Evolutionary conservation across 30 jellyfish, hydroid and myxozoan species (phyloP), one percentile per base, ranked within the genome.

Genomic region (Phacellophora camtschatica): DNA sequence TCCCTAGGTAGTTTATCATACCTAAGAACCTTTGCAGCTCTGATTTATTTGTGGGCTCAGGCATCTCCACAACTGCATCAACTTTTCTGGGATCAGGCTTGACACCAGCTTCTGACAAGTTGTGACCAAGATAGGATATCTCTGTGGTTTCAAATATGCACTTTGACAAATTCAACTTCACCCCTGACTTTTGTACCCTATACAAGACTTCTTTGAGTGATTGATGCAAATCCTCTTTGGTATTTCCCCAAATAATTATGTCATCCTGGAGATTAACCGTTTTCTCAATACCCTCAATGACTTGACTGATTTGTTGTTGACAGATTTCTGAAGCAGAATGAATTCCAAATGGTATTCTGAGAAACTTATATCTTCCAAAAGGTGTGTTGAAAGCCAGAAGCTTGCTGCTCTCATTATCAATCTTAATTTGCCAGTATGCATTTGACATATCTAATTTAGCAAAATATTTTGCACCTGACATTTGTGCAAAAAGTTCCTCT

Each of bases 381-480:
- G 90, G 75, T 13, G 88, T 61, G 34, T 35, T 27, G 36, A 77
- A 77, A 12, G 90, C 41, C 28, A 77, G 88, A 28, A 63, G 74
- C 34, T 77, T 77, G 68, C 88, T 18, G 31, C 88, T 23, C 37
- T 77, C 88, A 2, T 77, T 77, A 42, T 63, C 88, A 61, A 77
- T 29, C 11, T 43, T 77, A 11, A 77, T 61, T 39, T 77, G 90
- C 76, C 90, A 77, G 75, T 77, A 61, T 19, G 31, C 90, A 27
- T 29, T 59, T 13, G 88, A 30, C 29, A 82, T 80, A 54, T 83
- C 93, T 46, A 83, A 27, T 45, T 69, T 78, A 9, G 95, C 19
- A 71, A 83, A 83, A 39, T 34, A 74, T 56, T 83, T 36, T 34
- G 86, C 95, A 55, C 85, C 95, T 33, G 75, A 16, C 93, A 83